Percentiles rank a stretch among this genome's conserved stretches.
Evolutionary conservation across 2,888 invertebrate genomes (phyloP).

Genomic region (Drosophila pseudotalamancana): DNA sequence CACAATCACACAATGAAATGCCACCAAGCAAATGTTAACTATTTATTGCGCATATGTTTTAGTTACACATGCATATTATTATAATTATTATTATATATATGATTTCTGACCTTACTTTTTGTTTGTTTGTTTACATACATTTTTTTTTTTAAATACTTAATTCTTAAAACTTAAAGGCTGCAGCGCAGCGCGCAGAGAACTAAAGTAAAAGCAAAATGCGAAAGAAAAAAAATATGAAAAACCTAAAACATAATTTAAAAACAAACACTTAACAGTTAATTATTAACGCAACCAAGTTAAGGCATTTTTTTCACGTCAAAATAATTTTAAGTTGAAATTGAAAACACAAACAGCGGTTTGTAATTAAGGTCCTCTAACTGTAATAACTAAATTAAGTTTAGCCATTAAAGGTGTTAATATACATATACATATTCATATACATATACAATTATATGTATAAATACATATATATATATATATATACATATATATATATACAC

Average conservation of each 20-base stretch:
- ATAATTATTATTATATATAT: background rate
- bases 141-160: constrained; percentile 11
- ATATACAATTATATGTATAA: constrained; percentile 9
- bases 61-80: constrained; percentile 10
- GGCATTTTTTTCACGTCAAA: constrained; percentile 45
- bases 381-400: constrained; percentile 63
- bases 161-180: constrained; percentile 28
- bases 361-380: constrained; percentile 57
- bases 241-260: background rate
- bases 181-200: constrained; percentile 35
- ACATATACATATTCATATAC: constrained; percentile 16
- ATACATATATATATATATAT: constrained; percentile 10
- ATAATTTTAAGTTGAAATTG: constrained; percentile 27
- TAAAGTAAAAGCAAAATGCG: background rate
- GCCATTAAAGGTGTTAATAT: constrained; percentile 62
- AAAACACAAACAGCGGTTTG: constrained; percentile 54
- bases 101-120: background rate
- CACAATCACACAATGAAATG: constrained; percentile 12
- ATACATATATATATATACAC: constrained; percentile 11
- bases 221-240: background rate
- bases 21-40: constrained; percentile 33
- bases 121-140: background rate
- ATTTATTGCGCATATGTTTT: constrained; percentile 32
- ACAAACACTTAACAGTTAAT: background rate
- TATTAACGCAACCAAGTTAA: constrained; percentile 39